These are phyloP conservation scores for Cherax destructor DNA, from an alignment of 1,140 invertebrate species.

Conservation along the genomic window DNA sequence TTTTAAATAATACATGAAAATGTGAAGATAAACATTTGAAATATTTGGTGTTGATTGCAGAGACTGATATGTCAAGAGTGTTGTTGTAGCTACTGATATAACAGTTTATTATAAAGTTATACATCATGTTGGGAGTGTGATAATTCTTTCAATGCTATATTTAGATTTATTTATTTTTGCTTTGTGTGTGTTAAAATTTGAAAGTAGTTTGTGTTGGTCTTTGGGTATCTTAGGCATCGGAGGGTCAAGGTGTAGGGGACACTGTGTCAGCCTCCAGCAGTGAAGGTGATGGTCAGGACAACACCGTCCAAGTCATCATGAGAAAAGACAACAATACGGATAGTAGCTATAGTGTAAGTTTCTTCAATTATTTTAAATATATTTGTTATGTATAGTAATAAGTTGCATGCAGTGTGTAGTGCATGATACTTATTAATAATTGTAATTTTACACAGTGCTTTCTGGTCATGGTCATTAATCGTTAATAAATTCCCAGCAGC, in stretches of 20 bases:
- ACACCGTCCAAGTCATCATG: slow-evolving; percentile 73
- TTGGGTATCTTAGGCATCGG: slow-evolving; percentile 51
- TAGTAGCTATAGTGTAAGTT: slow-evolving; percentile 69
- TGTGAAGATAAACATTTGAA: neutral
- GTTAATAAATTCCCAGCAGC: neutral
- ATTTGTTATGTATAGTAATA: neutral
- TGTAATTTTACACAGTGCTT: too few species aligned
- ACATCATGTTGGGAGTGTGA: neutral
- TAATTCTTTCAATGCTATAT: neutral
- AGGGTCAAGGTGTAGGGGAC: slow-evolving; percentile 60
- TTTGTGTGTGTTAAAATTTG: neutral
- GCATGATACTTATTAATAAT: neutral
- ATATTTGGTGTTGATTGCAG: neutral
- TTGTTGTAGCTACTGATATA: neutral
- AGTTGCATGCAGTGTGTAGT: neutral
- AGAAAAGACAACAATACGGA: slow-evolving; percentile 72
- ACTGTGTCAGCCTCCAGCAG: slow-evolving; percentile 66
- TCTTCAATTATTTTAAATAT: neutral
- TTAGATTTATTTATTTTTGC: slow-evolving; percentile 3
- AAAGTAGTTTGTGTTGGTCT: slow-evolving; percentile 42
- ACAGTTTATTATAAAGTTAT: neutral
- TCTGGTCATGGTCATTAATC: too few species aligned
- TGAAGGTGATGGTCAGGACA: slow-evolving; percentile 65
- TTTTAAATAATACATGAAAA: neutral
- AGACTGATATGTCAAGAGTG: neutral